phyloP scores from a whole-genome alignment of 2,797 vertebrate genomes.

The Falco cherrug region DNA sequence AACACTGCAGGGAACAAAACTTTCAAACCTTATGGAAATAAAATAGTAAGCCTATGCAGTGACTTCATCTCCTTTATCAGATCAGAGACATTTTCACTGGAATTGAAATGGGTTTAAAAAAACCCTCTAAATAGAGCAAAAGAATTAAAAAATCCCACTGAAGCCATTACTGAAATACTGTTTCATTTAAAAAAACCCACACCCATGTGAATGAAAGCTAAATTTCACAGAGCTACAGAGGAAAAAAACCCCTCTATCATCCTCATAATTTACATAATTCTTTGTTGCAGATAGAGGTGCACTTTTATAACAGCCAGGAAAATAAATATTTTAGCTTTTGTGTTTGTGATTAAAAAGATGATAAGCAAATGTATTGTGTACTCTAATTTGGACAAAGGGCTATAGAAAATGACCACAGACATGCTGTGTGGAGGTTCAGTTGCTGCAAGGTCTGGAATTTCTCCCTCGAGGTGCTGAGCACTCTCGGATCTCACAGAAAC shows the following conservation, averaged over 20 bases:
- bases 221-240: not conserved
- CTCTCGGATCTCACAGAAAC: not conserved
- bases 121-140: not conserved
- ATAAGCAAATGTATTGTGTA: not conserved
- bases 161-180: conserved; percentile 26
- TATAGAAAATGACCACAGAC: not conserved
- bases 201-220: not conserved
- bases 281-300: not conserved
- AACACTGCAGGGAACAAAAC: conserved; percentile 66
- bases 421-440: not conserved
- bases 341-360: not conserved
- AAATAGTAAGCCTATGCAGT: conserved; percentile 56
- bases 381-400: not conserved
- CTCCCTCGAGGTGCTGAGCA: conserved; percentile 34
- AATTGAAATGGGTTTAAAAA: conserved; percentile 32
- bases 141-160: conserved; percentile 30
- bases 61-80: conserved; percentile 76
- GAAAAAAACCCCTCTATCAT: not conserved
- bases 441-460: conserved; percentile 21
- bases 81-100: conserved; percentile 58
- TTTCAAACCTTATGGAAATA: conserved; percentile 67
- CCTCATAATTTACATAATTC: not conserved
- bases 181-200: conserved; percentile 15
- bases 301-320: not conserved
- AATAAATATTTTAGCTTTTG: not conserved